Base-by-base conservation (phyloP, 1,140 invertebrate genomes). In the Eubasilissa regina region DNA sequence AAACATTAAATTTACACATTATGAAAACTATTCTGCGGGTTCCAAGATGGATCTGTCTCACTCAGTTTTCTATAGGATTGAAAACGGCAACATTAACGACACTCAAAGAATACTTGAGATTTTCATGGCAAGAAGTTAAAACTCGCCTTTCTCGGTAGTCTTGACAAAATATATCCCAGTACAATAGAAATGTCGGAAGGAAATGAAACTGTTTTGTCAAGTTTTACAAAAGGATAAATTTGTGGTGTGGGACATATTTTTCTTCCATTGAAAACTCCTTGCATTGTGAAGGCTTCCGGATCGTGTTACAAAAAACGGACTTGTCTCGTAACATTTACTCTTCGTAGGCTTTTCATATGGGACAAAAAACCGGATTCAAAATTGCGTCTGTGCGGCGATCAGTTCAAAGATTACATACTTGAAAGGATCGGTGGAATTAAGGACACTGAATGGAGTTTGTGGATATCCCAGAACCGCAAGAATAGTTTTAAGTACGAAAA, bases 171-270 rank as follows among this genome's bases (percentile, higher is more conserved):
- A 58, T 58, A 21, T 58, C 17, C 17, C 17, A 6, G 55, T 58
- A 58, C 7, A 58, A 58, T 19, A 11, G 55, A 58, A 58, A 58
- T 8, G 55, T 58, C 55, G 55, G 17, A 58, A 10, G 7, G 12
- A 58, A 58, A 58, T 19, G 12, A 58, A 58, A 58, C 17, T 21
- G 55, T 58, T 58, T 58, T 58, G 55, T 58, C 9, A 58, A 58
- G 17, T 58, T 21, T 19, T 21, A 58, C 55, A 58, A 58, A 56
- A 58, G 55, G 55, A 0, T 9, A 58, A 58, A 58, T 19, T 58
- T 58, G 15, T 58, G 55, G 4, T 17, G 55, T 58, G 55, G 15
- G 55, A 58, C 17, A 19, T 58, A 58, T 58, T 58, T 21, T 58
- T 15, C 21, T 58, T 58, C 21, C 55, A 58, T 58, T 58, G 55